Conservation (phyloP, 2,888 invertebrate species). For the Micoletzkya japonica region DNA sequence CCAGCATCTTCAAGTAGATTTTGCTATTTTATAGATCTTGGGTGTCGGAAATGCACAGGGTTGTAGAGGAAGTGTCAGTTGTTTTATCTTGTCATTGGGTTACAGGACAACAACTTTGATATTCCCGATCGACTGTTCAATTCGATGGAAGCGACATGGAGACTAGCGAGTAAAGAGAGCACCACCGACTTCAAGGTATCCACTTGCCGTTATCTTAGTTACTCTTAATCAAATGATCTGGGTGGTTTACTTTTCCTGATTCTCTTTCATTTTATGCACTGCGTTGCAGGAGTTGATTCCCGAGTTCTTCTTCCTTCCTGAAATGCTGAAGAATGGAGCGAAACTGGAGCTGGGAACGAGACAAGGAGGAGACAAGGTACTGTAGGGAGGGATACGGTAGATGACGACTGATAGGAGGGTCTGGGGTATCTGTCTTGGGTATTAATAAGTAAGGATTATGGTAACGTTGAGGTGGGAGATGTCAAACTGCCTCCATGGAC, state of each 20-base stretch:
- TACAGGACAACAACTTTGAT: conserved; percentile 73
- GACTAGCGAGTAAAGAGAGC: conserved; percentile 93
- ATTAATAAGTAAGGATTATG: not conserved
- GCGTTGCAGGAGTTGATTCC: conserved; percentile 81
- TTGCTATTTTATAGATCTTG: too few species aligned
- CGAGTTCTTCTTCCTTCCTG: conserved; percentile 96
- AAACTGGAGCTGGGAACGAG: conserved; percentile 75
- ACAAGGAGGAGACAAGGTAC: conserved; percentile 89
- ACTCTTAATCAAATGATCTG: not conserved
- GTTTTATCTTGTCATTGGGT: too few species aligned
- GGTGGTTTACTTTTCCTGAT: not conserved
- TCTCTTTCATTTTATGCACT: not conserved
- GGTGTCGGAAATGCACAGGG: too few species aligned
- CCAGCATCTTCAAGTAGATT: not conserved
- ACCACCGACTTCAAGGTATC: conserved; percentile 91
- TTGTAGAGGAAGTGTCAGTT: conserved; percentile 3
- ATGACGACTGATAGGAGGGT: conserved; percentile 77
- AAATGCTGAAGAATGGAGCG: conserved; percentile 75
- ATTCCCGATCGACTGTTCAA: conserved; percentile 98
- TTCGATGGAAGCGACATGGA: conserved; percentile 93
- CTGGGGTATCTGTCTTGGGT: conserved; percentile 8
- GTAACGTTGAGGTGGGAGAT: too few species aligned
- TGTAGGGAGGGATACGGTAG: conserved; percentile 84
- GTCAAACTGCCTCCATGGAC: conserved; percentile 86
- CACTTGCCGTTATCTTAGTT: not conserved